Evolutionary conservation across 53 echinoderm and acorn worm species (phyloP).

Genomic region (Holothuria leucospilota): DNA sequence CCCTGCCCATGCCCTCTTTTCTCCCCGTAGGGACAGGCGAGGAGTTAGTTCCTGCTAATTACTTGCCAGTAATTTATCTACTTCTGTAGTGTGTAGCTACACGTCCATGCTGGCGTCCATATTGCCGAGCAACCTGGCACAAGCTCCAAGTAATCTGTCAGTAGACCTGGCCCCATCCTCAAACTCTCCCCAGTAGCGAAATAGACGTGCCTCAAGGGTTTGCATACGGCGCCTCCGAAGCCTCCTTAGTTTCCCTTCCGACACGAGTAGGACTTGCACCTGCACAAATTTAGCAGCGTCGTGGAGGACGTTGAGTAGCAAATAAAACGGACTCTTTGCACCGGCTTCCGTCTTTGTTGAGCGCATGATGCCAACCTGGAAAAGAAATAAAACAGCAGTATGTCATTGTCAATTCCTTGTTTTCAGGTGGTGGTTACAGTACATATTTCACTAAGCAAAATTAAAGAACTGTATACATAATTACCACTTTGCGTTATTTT

Average conservation of each 20-base stretch:
- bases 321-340: background rate
- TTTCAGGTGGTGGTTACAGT: too few species aligned
- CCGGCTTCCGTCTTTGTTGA: conserved; percentile 30
- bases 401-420: background rate
- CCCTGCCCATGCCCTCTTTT: too few species aligned
- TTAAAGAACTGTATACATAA: too few species aligned
- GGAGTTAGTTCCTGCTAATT: too few species aligned
- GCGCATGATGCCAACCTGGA: conserved; percentile 35
- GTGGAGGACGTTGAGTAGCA: background rate
- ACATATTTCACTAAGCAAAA: too few species aligned
- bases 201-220: background rate
- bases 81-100: too few species aligned
- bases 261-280: conserved; percentile 17
- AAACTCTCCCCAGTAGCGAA: conserved; percentile 11
- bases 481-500: too few species aligned
- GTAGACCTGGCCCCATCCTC: background rate
- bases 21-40: too few species aligned
- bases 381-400: background rate
- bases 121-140: background rate
- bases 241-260: conserved; percentile 5
- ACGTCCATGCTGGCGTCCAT: background rate
- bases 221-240: background rate
- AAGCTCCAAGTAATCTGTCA: background rate
- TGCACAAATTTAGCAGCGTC: background rate
- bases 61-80: too few species aligned